Base-by-base conservation (phyloP, 2,888 invertebrate genomes). In the Auanema freiburgensis region DNA sequence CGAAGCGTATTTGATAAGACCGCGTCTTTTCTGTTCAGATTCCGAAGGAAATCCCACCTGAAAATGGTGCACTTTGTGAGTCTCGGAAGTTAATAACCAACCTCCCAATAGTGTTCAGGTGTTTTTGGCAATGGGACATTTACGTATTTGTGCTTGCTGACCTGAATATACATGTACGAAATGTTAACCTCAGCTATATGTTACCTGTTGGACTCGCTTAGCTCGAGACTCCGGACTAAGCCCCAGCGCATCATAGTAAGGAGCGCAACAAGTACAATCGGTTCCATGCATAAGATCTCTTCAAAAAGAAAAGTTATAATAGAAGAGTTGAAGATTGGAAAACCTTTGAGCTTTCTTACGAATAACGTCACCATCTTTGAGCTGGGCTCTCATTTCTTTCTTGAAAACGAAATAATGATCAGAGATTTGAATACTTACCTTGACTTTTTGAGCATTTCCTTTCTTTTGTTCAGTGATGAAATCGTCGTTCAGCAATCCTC, bases 61-160 rank as follows among this genome's bases (percentile, higher is more conserved):
- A 12, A 44, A 44, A 10, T n/a, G n/a, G n/a, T n/a, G n/a, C n/a
- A n/a, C n/a, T n/a, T n/a, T n/a, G n/a, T n/a, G n/a, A n/a, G n/a
- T 44, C n/a, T 44, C n/a, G 33, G 25, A 40, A 10, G 18, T 41
- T 10, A 21, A 8, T 21, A n/a, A 33, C 43, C 23, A 23, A 63
- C 59, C 46, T 78, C 75, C 78, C 78, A 78, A 59, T 76, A 78
- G n/a, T 59, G 59, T 43, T 67, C 68, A 1, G 78, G 78, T n/a
- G 78, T 78, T n/a, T 68, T 65, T 2, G 73, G 71, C 24, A 69
- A 67, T 14, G 69, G 59, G 21, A 70, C 51, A 33, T 74, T 58
- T 3, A 71, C 67, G 44, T 75, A 77, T 2, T 76, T 71, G 59
- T 79, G 79, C 1, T 74, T 62, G n/a, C 63, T 62, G 33, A 77